phyloP scores from a whole-genome alignment of 2,888 invertebrate species.

The Patella pellucida region DNA sequence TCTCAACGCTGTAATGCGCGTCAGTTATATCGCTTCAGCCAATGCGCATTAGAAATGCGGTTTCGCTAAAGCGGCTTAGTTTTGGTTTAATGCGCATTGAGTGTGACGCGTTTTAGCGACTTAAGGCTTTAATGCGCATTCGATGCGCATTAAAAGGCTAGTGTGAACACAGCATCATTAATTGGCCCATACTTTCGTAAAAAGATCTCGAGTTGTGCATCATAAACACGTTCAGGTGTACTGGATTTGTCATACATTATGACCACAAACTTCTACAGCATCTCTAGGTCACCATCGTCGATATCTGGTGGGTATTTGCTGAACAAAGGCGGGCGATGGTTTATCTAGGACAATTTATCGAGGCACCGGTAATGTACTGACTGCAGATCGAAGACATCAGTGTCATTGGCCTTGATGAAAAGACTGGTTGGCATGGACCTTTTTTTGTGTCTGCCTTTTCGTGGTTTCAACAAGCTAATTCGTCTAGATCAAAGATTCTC shows the following conservation, averaged over 20 bases:
- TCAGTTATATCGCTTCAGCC: too few species aligned
- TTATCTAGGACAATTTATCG: slow-evolving; percentile 27
- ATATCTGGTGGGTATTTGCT: slow-evolving; percentile 22
- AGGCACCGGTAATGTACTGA: slow-evolving; percentile 18
- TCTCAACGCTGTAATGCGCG: too few species aligned
- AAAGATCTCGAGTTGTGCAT: slow-evolving; percentile 40
- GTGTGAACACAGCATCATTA: too few species aligned
- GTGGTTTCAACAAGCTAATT: slow-evolving; percentile 31
- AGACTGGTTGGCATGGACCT: slow-evolving; percentile 25
- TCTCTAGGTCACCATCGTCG: slow-evolving; percentile 26
- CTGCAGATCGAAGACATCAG: slow-evolving; percentile 15
- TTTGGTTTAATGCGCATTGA: too few species aligned
- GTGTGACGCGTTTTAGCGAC: too few species aligned
- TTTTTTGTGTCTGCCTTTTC: slow-evolving; percentile 39
- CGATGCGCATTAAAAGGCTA: too few species aligned
- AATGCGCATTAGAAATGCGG: too few species aligned
- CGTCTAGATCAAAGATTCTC: too few species aligned
- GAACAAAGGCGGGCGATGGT: slow-evolving; percentile 40
- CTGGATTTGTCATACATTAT: slow-evolving; percentile 43
- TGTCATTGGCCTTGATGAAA: slow-evolving; percentile 26
- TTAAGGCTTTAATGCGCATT: too few species aligned
- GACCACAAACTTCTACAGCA: slow-evolving; percentile 39
- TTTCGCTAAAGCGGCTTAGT: too few species aligned
- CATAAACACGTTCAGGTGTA: slow-evolving; percentile 32
- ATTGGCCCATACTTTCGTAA: slow-evolving; percentile 43